Evolutionary conservation across 2,888 invertebrate genomes (phyloP), one percentile per base, ranked within the genome.

Genomic region (Rotaria socialis): DNA sequence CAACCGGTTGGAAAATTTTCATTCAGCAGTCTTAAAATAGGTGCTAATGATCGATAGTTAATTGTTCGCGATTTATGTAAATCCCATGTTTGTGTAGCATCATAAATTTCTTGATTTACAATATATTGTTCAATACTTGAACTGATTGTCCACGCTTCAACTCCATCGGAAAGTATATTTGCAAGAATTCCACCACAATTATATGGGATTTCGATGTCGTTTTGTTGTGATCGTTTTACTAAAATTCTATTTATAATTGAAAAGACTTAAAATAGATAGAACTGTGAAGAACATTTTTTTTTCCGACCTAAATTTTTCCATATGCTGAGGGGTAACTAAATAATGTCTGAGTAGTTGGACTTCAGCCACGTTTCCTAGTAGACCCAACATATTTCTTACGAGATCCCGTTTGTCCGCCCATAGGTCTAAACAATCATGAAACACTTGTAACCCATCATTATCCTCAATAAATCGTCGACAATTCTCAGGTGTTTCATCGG

Each of bases 301-400:
- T 58, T 24, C 87, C 88, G 88, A 92, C 92, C 90, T 90, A 92
- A 97, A 97, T 6, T 96, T 95, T 3, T 93, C 92, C 56, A 97
- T 94, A 91, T 96, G 96, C 89, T 94, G 93, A 87, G 94, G 92
- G 87, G 94, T 94, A 95, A 97, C 96, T 86, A 98, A 93, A 88
- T 94, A 93, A 8, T 94, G 93, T 50, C 97, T 93, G 41, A 98
- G 92, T 88, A 93, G 93, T 87, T 94, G 93, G 0, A 97, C 97
- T 92, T 98, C 98, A 0, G 97, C 97, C 14, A 98, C 96, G 91
- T 98, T 98, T 11, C 97, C 97, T 89, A 93, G 90, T 50, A 93
- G 92, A 2, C 97, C 98, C 97, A 98, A 97, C 97, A 98, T 98
- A 91, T 98, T 98, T 85, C 97, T 93, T 84, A 97, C 92, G 75